Evolutionary conservation across 2,888 invertebrate genomes (phyloP), one percentile per base, ranked within the genome.

Genomic region (Melanargia galathea): DNA sequence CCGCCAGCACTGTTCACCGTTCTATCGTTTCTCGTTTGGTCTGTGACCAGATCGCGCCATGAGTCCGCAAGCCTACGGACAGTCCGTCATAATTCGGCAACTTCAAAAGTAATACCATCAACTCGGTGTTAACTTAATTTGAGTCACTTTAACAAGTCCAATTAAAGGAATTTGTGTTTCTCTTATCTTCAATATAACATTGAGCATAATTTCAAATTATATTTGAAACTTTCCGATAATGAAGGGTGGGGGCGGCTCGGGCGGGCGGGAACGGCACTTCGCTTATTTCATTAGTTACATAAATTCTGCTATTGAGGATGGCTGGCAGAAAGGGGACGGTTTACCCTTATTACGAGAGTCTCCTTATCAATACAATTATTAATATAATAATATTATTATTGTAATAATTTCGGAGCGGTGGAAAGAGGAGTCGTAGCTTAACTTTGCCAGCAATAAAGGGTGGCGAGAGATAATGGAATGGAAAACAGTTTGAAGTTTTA

Each of bases 151-250:
- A 91, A 90, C 91, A 91, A 91, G 90, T 90, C 91, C 91, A 91
- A 91, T 91, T 91, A 91, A 91, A 91, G 91, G 90, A 91, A 91
- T 91, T 91, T 91, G 91, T 91, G 90, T 91, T 91, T 90, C 91
- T 90, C 90, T 91, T 91, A 91, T 91, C 91, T 91, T 89, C 91
- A 90, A 90, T 91, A 90, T 91, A 91, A 91, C 90, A 90, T 91
- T 90, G 91, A 90, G 90, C 91, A 91, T 91, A 91, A 91, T 91
- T 91, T 91, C 91, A 91, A 91, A 91, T 91, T 91, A 91, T 91
- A 91, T 91, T 91, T 91, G 89, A 91, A 91, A 91, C 90, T 91
- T 91, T 91, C 90, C 90, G 90, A 91, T 91, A 91, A 91, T 91
- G 90, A 91, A 91, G 90, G 90, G 88, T 83, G 85, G 86, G 82